Evolutionary conservation across 2,888 invertebrate species (phyloP).

Genomic region (Tenthredo scrophulariae): DNA sequence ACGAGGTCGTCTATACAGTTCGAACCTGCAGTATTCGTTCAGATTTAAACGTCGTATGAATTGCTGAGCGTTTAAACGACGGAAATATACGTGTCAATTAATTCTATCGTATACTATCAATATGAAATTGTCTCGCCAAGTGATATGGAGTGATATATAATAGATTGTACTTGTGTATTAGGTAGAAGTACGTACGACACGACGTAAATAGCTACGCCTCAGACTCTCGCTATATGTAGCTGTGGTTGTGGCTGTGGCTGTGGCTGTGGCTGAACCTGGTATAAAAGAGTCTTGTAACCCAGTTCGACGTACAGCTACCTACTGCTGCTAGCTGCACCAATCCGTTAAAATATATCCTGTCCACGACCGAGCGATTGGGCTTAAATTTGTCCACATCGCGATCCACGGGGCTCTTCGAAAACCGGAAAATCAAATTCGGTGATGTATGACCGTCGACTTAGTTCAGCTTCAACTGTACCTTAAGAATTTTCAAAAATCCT

Average conservation of each 20-base stretch:
- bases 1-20: conserved; percentile 16
- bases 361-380: not conserved
- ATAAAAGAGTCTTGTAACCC: conserved; percentile 42
- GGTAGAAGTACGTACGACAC: not conserved
- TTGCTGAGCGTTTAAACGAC: not conserved
- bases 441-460: not conserved
- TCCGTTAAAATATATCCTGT: conserved; percentile 7
- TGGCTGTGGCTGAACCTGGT: not conserved
- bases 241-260: not conserved
- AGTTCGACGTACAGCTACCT: not conserved
- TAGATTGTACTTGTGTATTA: not conserved
- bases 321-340: conserved; percentile 6
- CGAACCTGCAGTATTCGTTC: not conserved
- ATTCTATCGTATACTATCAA: conserved; percentile 29
- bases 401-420: not conserved
- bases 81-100: conserved; percentile 40
- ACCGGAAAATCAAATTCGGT: not conserved
- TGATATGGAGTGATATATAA: conserved; percentile 38
- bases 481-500: not conserved
- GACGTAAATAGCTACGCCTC: conserved; percentile 33
- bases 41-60: not conserved
- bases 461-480: not conserved
- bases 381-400: not conserved
- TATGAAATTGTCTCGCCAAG: conserved; percentile 35
- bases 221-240: not conserved